Base-by-base conservation (phyloP, 1,140 invertebrate species). In the Lineus longissimus region DNA sequence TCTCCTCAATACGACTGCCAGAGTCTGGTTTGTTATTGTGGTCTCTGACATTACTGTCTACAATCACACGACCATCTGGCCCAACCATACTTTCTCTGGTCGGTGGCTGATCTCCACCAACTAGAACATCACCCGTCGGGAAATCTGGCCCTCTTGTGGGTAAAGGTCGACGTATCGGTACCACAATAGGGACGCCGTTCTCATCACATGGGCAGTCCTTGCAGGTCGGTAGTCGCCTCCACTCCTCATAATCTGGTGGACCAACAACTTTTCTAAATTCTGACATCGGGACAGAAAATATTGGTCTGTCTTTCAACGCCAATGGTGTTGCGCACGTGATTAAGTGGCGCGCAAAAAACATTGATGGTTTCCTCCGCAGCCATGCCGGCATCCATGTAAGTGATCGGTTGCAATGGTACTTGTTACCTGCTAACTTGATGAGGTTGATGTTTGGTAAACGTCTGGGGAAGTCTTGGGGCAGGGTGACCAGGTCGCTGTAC, bases 391-490 rank as follows among this genome's bases (percentile, higher is more conserved):
- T 58, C 82, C 82, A 84, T 22, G 72, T 57, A 17, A 84, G 71
- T 4, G 68, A 63, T 30, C 62, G 54, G 57, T 79, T 73, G 70
- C 84, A 85, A 25, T 78, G 69, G 75, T 82, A 82, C 0, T 76
- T 68, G 67, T 85, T 85, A 4, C 78, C 80, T 65, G 80, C 79
- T 57, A 85, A 61, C 43, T 79, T 74, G 45, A 83, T 64, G 1
- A 76, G 69, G 43, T 76, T 65, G 9, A 93, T 72, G 69, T 90
- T 86, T 0, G 89, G 87, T 41, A 93, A 84, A 68, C 88, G 86
- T 66, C 87, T 86, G 27, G 87, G 80, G 22, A 93, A 80, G 73
- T 91, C 88, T 36, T 85, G 84, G 64, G 87, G 83, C 15, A 93
- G 80, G 27, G 80, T 84, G 30, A 85, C 84, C 60, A 92, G 82